These are phyloP conservation scores for Engystomops pustulosus DNA, from an alignment of 2,113 vertebrate genomes.

Conservation along the genomic window DNA sequence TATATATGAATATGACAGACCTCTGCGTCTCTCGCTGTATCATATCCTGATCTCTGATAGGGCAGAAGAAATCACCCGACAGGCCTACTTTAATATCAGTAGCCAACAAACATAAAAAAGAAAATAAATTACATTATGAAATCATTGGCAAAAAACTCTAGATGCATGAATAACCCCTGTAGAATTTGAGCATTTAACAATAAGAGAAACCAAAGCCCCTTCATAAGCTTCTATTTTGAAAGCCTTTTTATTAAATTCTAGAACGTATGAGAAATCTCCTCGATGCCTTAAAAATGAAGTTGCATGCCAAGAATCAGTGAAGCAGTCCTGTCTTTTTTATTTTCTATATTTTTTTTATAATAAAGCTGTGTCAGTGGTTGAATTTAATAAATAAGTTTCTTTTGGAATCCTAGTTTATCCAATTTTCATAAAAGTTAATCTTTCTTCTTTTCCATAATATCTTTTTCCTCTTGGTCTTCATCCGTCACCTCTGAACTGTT, in stretches of 20 bases:
- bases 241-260: conserved; percentile 41
- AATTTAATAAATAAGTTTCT: conserved; percentile 76
- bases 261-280: conserved; percentile 6
- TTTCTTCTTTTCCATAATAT: conserved; percentile 76
- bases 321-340: conserved; percentile 59
- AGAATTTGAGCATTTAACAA: background rate
- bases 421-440: conserved; percentile 66
- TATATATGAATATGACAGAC: too few species aligned
- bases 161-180: background rate
- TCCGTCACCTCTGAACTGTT: conserved; percentile 63
- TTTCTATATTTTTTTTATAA: conserved; percentile 62
- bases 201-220: background rate
- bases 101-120: background rate
- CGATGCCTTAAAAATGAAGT: conserved; percentile 17
- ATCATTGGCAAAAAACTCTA: background rate
- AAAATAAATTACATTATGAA: background rate
- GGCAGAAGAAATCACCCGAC: too few species aligned
- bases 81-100: background rate
- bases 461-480: conserved; percentile 72
- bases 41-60: too few species aligned
- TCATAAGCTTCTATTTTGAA: conserved; percentile 26
- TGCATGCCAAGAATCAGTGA: conserved; percentile 39
- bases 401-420: conserved; percentile 65
- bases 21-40: too few species aligned
- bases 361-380: conserved; percentile 69